Base-by-base conservation (phyloP, 2,888 invertebrate genomes). In the Diplazon laetatorius region DNA sequence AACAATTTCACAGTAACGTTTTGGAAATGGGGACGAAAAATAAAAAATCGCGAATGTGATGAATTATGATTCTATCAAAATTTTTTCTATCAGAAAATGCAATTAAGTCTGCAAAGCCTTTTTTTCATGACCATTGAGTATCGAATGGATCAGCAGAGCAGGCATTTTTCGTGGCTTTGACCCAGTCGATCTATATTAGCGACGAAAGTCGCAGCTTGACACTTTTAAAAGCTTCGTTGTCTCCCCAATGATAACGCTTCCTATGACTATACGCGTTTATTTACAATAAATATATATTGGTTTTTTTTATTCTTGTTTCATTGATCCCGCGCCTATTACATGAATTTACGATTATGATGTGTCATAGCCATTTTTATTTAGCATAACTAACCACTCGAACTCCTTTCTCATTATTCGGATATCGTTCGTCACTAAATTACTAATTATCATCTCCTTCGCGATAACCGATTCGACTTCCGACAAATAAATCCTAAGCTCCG, bases 311-410 rank as follows among this genome's bases (percentile, higher is more conserved):
- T 63, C 46, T 59, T 50, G 25, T 80, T 71, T 88, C 84, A 87
- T 90, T 89, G 89, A 89, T 90, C 88, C 89, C 89, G 82, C 87
- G 82, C 87, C 86, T 89, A 89, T 86, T 85, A 86, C 87, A 86
- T 87, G 87, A 86, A 87, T 83, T 89, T 89, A 90, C 82, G 85
- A 83, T 86, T 87, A 88, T 88, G 88, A 88, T 88, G 89, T 88
- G 87, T 88, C 89, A 84, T 87, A 87, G 85, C 86, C 82, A 80
- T 86, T 85, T n/a, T 82, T 86, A 82, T 79, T 71, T 76, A 84
- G 82, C 83, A 80, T 76, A 50, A 80, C 77, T 80, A 79, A 75
- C 73, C 44, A 73, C 76, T 74, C 37, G 52, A 80, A 80, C 46
- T n/a, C 42, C 8, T 57, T 42, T 50, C 48, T 39, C 9, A 22